These are phyloP conservation scores for Hemitrygon akajei DNA, from an alignment of 2,797 vertebrate species.

Conservation along the genomic window DNA sequence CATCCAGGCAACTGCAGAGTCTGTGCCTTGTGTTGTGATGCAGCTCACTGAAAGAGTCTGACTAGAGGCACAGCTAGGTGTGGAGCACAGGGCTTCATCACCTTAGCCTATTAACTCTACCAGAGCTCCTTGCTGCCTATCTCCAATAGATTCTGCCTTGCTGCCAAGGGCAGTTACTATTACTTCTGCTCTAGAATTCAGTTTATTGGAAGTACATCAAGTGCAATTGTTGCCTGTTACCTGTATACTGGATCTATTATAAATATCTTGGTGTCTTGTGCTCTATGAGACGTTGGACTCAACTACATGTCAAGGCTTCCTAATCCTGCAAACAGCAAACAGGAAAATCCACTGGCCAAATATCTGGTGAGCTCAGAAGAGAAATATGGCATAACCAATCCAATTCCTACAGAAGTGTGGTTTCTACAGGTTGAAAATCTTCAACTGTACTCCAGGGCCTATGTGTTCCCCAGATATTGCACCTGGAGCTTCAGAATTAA, in stretches of 20 bases:
- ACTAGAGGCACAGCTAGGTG: too few species aligned
- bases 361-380: neutral
- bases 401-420: neutral
- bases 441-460: neutral
- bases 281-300: neutral
- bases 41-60: too few species aligned
- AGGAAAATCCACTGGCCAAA: neutral
- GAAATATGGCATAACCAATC: neutral
- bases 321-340: neutral
- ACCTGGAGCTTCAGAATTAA: neutral
- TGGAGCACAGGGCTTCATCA: too few species aligned
- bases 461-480: neutral
- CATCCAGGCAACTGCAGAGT: too few species aligned
- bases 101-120: too few species aligned
- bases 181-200: too few species aligned
- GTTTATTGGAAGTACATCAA: neutral
- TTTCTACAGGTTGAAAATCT: neutral
- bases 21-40: too few species aligned
- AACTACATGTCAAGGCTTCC: neutral
- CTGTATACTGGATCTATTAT: neutral
- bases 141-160: too few species aligned
- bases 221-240: neutral
- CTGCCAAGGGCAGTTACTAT: too few species aligned
- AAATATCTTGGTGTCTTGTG: neutral
- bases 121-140: too few species aligned